These are phyloP conservation scores for Ptychochromis oligacanthus DNA, from an alignment of 2,113 vertebrate genomes.

Conservation along the genomic window DNA sequence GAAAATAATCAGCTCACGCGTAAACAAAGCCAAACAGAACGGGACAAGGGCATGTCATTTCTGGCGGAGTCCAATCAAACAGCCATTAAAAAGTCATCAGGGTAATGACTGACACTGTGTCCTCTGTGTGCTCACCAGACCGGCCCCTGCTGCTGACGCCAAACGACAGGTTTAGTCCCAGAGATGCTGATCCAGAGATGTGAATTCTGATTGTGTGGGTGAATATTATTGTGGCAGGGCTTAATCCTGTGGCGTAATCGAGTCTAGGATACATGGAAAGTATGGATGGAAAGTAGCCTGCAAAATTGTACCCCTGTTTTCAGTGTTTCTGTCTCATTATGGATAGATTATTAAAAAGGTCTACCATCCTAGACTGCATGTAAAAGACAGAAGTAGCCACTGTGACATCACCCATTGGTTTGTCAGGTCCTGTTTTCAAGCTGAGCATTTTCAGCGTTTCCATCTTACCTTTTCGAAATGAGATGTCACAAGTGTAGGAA, in stretches of 20 bases:
- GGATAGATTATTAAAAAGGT: conserved; percentile 1
- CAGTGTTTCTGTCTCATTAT: conserved; percentile 19
- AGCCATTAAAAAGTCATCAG: conserved; percentile 75
- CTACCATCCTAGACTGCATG: background rate
- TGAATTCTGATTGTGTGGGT: conserved; percentile 12
- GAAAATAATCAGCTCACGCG: conserved; percentile 11
- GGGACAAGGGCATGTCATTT: conserved; percentile 64
- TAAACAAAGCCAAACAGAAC: conserved; percentile 37
- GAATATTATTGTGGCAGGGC: background rate
- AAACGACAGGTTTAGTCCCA: conserved; percentile 31
- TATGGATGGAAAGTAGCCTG: background rate
- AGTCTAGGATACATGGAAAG: background rate
- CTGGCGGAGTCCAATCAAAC: conserved; percentile 63
- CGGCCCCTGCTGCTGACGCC: conserved; percentile 33
- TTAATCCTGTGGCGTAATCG: background rate
- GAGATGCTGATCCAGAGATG: conserved; percentile 20
- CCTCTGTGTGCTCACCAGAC: conserved; percentile 60
- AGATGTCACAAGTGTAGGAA: background rate
- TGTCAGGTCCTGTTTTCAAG: background rate
- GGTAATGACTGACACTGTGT: conserved; percentile 69
- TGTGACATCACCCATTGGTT: background rate
- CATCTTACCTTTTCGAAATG: background rate
- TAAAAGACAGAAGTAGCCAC: background rate
- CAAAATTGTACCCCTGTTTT: conserved; percentile 8
- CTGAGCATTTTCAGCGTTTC: background rate